These are phyloP conservation scores for Pyralis farinalis DNA, from an alignment of 2,888 invertebrate genomes.

Conservation along the genomic window DNA sequence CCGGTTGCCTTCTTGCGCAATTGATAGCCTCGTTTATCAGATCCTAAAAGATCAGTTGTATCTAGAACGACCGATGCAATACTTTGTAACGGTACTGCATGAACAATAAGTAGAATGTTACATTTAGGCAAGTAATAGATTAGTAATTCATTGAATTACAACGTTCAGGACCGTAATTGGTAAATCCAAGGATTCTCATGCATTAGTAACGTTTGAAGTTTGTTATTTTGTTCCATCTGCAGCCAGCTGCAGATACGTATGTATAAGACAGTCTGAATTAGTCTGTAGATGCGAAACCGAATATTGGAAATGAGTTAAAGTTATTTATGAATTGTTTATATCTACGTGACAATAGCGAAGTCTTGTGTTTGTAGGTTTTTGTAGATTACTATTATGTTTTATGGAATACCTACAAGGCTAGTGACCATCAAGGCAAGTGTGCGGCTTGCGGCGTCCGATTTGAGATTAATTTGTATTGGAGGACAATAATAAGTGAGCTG, in stretches of 20 bases:
- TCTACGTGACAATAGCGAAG: too few species aligned
- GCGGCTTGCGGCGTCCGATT: too few species aligned
- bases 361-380: too few species aligned
- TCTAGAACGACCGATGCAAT: conserved; percentile 37
- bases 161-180: conserved; percentile 21
- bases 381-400: neutral
- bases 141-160: conserved; percentile 7
- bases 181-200: conserved; percentile 64
- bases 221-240: conserved; percentile 38
- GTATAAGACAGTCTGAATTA: too few species aligned
- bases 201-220: conserved; percentile 41
- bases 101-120: neutral
- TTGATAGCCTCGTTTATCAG: conserved; percentile 65
- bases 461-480: too few species aligned
- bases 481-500: too few species aligned
- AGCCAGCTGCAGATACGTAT: neutral
- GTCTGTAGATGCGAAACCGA: too few species aligned
- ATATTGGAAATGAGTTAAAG: too few species aligned
- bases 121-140: conserved; percentile 2
- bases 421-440: too few species aligned
- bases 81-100: conserved; percentile 9
- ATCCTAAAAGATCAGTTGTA: conserved; percentile 64
- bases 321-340: too few species aligned
- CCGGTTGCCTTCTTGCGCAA: conserved; percentile 72
- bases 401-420: too few species aligned